Evolutionary conservation across 1,140 invertebrate genomes (phyloP).

Genomic region (Zaprionus capensis): DNA sequence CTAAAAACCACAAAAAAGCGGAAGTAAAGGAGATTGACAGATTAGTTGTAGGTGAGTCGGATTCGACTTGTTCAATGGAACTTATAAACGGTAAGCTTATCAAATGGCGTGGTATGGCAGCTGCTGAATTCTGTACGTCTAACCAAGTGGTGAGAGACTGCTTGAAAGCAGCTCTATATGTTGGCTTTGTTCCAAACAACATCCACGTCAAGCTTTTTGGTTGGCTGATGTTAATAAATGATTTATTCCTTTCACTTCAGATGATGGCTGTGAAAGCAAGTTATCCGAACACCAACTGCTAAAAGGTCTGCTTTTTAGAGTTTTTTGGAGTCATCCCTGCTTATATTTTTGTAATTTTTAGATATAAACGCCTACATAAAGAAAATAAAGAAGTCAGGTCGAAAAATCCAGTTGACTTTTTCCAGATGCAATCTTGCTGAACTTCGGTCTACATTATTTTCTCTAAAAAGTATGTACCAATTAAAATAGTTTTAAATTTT

Average conservation of each 20-base stretch:
- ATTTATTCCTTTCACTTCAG: background rate
- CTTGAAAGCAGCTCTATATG: no score
- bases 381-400: conserved; percentile 34
- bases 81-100: background rate
- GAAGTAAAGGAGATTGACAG: background rate
- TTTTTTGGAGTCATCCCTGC: background rate
- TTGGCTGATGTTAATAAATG: no score
- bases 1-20: background rate
- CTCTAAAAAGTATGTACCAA: conserved; percentile 38
- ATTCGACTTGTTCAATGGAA: background rate
- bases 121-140: no score
- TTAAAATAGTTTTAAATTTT: background rate
- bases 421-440: conserved; percentile 50
- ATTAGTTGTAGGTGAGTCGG: background rate
- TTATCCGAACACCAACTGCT: background rate
- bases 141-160: no score
- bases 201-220: no score
- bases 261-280: background rate
- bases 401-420: conserved; percentile 48
- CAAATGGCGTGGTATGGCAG: no score
- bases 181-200: no score
- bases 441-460: conserved; percentile 23
- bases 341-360: background rate
- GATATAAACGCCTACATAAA: conserved; percentile 53
- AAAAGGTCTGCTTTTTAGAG: conserved; percentile 4